These are phyloP conservation scores for Cottus gobio DNA, from an alignment of 2,113 vertebrate species.

Conservation along the genomic window DNA sequence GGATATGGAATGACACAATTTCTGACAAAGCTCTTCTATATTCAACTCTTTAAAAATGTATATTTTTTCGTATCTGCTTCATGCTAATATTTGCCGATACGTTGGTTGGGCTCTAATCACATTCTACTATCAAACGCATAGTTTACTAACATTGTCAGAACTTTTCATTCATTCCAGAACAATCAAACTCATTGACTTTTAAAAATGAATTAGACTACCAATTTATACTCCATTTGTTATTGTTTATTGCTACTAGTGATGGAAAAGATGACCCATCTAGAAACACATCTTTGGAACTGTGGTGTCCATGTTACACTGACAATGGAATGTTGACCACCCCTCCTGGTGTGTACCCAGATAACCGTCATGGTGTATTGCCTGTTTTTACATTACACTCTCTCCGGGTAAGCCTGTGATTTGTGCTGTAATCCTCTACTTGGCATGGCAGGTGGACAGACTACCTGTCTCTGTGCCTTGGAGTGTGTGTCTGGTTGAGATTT, in stretches of 20 bases:
- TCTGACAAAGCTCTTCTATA: not conserved
- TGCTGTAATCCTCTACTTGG: constrained; percentile 66
- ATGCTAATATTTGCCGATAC: too few relatives aligned
- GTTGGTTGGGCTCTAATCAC: too few relatives aligned
- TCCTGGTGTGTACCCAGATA: constrained; percentile 45
- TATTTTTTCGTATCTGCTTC: too few relatives aligned
- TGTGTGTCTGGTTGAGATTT: constrained; percentile 8
- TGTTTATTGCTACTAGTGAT: not conserved
- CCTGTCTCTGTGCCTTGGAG: constrained; percentile 20
- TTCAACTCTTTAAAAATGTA: too few relatives aligned
- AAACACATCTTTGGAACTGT: constrained; percentile 3
- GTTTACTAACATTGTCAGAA: not conserved
- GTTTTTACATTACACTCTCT: constrained; percentile 62
- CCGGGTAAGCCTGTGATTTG: constrained; percentile 65
- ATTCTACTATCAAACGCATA: not conserved
- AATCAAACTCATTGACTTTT: not conserved
- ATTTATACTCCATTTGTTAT: not conserved
- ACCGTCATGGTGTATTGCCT: constrained; percentile 32
- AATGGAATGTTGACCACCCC: constrained; percentile 18
- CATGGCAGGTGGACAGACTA: constrained; percentile 58
- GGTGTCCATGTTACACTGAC: constrained; percentile 10
- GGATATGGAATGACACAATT: not conserved
- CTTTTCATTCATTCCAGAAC: not conserved
- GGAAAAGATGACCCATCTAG: not conserved
- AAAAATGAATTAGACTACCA: not conserved